Base-by-base conservation (phyloP, 2,113 vertebrate species). In the Orycteropus afer region DNA sequence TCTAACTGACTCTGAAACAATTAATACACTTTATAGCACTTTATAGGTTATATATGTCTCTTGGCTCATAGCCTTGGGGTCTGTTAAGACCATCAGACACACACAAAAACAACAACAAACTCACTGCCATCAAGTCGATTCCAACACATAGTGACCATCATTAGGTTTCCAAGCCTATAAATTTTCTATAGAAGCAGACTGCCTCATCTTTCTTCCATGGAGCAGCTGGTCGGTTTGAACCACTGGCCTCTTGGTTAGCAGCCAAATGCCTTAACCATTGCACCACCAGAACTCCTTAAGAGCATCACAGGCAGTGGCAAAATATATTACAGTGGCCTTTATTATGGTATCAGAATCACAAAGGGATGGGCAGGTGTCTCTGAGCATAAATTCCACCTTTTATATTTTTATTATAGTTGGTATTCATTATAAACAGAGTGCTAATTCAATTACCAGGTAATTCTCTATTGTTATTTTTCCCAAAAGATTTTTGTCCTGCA, bases 381-480 rank as follows among this genome's bases (percentile, higher is more conserved):
- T 37, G n/a, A 92, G 61, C 51, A 47, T 67, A 95, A 89, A 84
- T 40, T 71, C 40, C 18, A 57, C 51, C 63, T 67, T 87, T 91
- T 37, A 22, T 73, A 37, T 91, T 95, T 93, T 55, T 63, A 81
- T 51, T 86, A 59, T 78, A n/a, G 7, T 69, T 94, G 59, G 40
- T 77, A 71, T 59, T 95, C 20, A 89, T 89, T 86, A 67, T 91
- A 82, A 89, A 77, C 55, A 27, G 14, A 69, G 15, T 55, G 5
- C 20, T 61, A 15, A 14, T 93, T 90, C 17, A 8, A 55, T 77
- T 89, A n/a, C 32, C 90, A 79, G 42, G 18, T 57, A 87, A 93
- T 83, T 91, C 57, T 96, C 76, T 73, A 17, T 81, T 1, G 1
- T 96, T 88, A 73, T 2, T 91, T 93, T 97, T 93, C 40, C 18